phyloP scores from a whole-genome alignment of 2,797 vertebrate genomes.

The Propithecus deckenii region DNA sequence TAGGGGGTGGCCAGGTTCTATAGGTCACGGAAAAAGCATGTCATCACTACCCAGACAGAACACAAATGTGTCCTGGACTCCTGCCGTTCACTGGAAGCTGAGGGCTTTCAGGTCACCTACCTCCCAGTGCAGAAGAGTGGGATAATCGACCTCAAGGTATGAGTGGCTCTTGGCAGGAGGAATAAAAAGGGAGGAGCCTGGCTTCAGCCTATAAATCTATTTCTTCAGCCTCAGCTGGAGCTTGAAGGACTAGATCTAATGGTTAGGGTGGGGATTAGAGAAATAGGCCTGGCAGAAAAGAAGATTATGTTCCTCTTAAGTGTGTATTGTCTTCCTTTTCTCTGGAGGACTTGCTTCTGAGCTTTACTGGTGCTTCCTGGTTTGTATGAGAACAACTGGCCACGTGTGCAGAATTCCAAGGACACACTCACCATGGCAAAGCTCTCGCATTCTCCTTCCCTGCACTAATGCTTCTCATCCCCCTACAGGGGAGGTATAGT shows the following conservation, averaged over 20 bases:
- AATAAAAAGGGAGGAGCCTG: neutral
- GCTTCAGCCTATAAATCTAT: neutral
- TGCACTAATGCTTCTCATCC: neutral
- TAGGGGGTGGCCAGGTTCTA: conserved; percentile 98
- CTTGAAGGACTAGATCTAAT: neutral
- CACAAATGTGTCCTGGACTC: conserved; percentile 99
- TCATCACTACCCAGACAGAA: conserved; percentile 97
- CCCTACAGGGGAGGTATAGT: neutral
- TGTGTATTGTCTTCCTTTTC: neutral
- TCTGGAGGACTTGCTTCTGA: neutral
- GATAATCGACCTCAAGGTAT: conserved; percentile 93
- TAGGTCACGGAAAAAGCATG: conserved; percentile 92
- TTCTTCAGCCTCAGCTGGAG: neutral
- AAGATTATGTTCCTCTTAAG: neutral
- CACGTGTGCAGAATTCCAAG: neutral
- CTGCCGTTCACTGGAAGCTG: conserved; percentile 93
- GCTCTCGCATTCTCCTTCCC: neutral
- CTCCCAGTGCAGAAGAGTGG: conserved; percentile 94
- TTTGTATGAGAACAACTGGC: neutral
- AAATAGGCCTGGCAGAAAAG: neutral
- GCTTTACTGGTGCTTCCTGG: neutral
- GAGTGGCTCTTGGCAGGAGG: neutral
- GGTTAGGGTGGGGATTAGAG: neutral
- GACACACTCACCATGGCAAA: neutral
- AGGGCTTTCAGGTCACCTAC: conserved; percentile 95